These are phyloP conservation scores for Gouania willdenowi DNA, from an alignment of 2,797 vertebrate genomes.

Conservation along the genomic window DNA sequence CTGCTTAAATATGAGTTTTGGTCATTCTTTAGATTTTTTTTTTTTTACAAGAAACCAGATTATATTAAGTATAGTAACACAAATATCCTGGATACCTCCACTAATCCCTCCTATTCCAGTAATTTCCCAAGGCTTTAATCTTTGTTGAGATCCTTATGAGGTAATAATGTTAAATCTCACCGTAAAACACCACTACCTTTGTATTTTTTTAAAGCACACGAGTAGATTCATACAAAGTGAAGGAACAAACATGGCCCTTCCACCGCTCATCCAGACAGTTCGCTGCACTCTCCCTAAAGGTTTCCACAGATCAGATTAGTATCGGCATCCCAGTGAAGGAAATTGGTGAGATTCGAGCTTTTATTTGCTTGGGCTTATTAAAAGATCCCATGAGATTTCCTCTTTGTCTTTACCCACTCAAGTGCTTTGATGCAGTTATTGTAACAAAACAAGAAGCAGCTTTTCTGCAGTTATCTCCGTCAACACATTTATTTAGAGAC, in stretches of 20 bases:
- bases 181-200: too few relatives aligned
- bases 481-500: constrained; percentile 12
- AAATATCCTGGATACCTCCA: too few relatives aligned
- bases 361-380: constrained; percentile 26
- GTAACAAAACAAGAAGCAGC: background rate
- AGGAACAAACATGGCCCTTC: background rate
- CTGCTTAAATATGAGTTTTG: too few relatives aligned
- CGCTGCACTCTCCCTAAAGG: background rate
- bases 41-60: too few relatives aligned
- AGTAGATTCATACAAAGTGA: background rate
- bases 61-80: too few relatives aligned
- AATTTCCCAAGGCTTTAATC: too few relatives aligned
- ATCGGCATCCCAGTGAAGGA: background rate
- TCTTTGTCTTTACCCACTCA: background rate
- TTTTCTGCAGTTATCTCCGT: constrained; percentile 4
- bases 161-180: too few relatives aligned
- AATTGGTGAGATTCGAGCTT: constrained; percentile 1
- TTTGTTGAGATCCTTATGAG: too few relatives aligned
- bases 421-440: constrained; percentile 1
- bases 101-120: too few relatives aligned
- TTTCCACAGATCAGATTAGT: constrained; percentile 12
- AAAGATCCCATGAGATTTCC: constrained; percentile 28
- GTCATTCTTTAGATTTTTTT: too few relatives aligned
- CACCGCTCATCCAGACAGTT: background rate
- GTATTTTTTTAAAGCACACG: too few relatives aligned